These are phyloP conservation scores for Cacatua alba DNA, from an alignment of 2,113 vertebrate genomes.

Conservation along the genomic window DNA sequence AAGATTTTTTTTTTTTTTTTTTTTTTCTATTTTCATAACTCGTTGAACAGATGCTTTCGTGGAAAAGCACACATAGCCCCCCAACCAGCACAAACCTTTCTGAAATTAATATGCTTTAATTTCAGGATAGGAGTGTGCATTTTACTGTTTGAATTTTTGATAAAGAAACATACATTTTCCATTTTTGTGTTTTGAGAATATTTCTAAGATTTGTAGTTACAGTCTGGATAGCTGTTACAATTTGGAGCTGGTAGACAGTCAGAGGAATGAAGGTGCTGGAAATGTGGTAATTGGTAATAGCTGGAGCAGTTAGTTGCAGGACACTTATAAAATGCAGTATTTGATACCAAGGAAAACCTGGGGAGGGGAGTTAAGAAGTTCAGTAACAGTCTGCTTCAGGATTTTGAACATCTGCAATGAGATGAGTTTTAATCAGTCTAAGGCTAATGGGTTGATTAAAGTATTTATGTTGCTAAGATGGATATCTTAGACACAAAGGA, in stretches of 20 bases:
- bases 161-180: not conserved
- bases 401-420: not conserved
- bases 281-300: not conserved
- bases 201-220: not conserved
- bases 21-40: not conserved
- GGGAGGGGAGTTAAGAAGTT: not conserved
- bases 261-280: not conserved
- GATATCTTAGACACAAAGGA: not conserved
- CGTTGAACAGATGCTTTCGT: not conserved
- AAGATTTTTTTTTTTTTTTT: not conserved
- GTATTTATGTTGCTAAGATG: not conserved
- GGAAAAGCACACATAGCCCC: rapidly evolving
- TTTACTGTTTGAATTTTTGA: not conserved
- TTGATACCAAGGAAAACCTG: not conserved
- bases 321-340: not conserved
- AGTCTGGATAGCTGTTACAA: not conserved
- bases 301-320: not conserved
- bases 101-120: not conserved
- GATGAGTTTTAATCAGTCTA: not conserved
- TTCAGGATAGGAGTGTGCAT: not conserved
- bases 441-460: not conserved
- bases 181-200: not conserved
- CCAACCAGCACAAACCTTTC: not conserved
- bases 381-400: not conserved
- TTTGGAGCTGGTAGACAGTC: not conserved